A percentile compares a stretch with the other conserved stretches of the same genome.
Conservation (phyloP, 2,797 vertebrate genomes). For the Orestias chungarensis region DNA sequence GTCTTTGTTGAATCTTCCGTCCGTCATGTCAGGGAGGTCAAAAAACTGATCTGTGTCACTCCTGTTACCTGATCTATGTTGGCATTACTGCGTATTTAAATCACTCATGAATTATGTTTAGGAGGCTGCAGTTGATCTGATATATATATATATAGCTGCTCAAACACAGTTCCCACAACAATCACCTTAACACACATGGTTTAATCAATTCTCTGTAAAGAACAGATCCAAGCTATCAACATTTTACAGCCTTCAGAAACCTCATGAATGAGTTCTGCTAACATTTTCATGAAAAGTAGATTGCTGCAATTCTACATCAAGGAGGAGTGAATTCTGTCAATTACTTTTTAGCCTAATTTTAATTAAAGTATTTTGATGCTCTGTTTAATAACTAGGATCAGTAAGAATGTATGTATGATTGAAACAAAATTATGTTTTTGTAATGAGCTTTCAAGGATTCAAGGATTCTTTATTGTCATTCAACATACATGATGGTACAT, state of each 20-base stretch:
- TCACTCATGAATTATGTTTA: background rate
- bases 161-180: background rate
- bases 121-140: too few relatives aligned
- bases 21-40: background rate
- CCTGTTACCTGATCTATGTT: background rate
- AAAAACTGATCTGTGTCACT: background rate
- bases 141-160: too few relatives aligned
- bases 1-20: background rate
- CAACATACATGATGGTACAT: too few relatives aligned
- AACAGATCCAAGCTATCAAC: background rate
- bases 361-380: too few relatives aligned
- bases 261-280: background rate
- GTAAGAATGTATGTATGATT: too few relatives aligned
- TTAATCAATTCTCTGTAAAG: background rate
- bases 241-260: background rate
- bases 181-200: background rate
- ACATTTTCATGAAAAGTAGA: background rate
- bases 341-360: too few relatives aligned
- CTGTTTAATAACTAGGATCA: too few relatives aligned
- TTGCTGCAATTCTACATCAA: too few relatives aligned
- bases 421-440: too few relatives aligned
- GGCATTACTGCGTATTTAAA: background rate
- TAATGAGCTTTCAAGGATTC: too few relatives aligned
- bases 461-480: too few relatives aligned
- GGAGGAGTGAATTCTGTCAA: too few relatives aligned